Percentiles rank a stretch among this genome's conserved stretches.
Evolutionary conservation across 2,797 vertebrate genomes (phyloP).

Genomic region (Lates japonicus): DNA sequence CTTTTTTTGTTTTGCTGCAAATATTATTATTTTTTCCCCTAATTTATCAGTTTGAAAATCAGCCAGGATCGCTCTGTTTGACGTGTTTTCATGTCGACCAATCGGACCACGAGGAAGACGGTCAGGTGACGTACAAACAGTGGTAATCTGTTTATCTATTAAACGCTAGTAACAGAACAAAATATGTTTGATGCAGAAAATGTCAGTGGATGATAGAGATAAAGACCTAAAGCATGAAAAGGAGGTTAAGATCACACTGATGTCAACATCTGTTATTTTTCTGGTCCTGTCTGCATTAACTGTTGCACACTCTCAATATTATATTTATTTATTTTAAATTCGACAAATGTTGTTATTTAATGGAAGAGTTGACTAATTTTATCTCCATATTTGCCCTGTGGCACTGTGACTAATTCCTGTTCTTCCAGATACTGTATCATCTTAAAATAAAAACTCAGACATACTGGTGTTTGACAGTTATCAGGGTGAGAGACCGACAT

Average conservation of each 20-base stretch:
- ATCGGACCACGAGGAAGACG: neutral
- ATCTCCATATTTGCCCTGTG: neutral
- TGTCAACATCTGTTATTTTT: neutral
- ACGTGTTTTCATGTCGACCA: neutral
- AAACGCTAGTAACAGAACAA: neutral
- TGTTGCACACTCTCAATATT: no score
- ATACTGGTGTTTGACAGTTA: neutral
- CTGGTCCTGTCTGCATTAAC: neutral
- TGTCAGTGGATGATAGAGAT: neutral
- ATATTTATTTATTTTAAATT: no score
- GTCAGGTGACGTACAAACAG: neutral
- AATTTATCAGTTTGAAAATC: neutral
- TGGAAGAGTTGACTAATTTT: neutral
- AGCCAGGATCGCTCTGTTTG: neutral
- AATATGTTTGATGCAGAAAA: neutral
- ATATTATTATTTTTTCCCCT: neutral
- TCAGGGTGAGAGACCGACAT: neutral
- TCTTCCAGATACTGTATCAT: neutral
- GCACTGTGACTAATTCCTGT: neutral
- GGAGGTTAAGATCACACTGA: neutral
- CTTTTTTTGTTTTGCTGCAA: neutral
- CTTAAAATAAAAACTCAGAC: neutral
- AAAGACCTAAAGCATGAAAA: no score
- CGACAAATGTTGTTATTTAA: no score
- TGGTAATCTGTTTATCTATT: neutral